Percentiles rank a stretch among this genome's conserved stretches.
Conservation (phyloP, 2,113 vertebrate species). For the Sceloporus tristichus region DNA sequence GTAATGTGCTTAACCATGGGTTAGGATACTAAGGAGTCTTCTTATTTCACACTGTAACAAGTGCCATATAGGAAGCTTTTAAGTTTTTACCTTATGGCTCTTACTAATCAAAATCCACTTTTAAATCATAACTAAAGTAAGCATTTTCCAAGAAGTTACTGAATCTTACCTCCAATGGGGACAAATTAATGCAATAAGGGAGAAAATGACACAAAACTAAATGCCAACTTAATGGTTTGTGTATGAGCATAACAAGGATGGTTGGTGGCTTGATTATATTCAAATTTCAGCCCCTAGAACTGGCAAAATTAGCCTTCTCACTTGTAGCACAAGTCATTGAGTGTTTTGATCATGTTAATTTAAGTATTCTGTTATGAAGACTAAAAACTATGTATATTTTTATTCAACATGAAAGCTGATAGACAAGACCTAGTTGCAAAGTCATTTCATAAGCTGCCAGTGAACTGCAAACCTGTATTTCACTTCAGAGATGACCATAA, state of each 20-base stretch:
- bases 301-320: neutral
- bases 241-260: no score
- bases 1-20: neutral
- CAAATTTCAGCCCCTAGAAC: neutral
- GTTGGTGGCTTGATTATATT: neutral
- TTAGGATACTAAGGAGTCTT: neutral
- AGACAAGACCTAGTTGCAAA: neutral
- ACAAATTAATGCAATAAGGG: no score
- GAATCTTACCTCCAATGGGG: neutral
- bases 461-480: neutral
- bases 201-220: neutral
- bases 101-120: neutral
- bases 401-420: neutral
- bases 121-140: neutral
- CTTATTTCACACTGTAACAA: neutral
- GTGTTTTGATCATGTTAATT: neutral
- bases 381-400: neutral
- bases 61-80: neutral
- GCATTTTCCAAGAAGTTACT: neutral
- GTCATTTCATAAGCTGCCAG: constrained; percentile 20
- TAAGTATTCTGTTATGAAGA: constrained; percentile 5
- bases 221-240: neutral
- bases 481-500: neutral
- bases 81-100: neutral
- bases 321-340: constrained; percentile 6